Evolutionary conservation across 37 sponge, comb jelly and placozoan genomes (phyloP), one percentile per base, ranked within the genome.

Genomic region (Diacarnus erythraeanus): DNA sequence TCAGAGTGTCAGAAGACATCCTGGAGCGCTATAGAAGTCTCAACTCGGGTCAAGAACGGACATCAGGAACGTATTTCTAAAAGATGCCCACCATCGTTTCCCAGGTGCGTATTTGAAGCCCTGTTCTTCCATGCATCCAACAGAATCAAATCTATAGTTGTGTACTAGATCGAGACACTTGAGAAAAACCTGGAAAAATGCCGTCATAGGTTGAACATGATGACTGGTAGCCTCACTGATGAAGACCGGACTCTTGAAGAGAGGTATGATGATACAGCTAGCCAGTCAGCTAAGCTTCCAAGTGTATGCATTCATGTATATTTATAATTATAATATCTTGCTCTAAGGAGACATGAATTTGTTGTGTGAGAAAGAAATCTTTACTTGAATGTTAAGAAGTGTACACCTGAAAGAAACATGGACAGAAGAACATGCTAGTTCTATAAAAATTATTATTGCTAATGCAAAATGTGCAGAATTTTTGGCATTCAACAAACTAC

Each of bases 41-140:
- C 64, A 27, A 72, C 73, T 43, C 26, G 27, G 40, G 51, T 12
- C 51, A 42, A 44, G 42, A 51, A 21, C 38, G 33, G 37, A 37
- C 18, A 8, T 10, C 9, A 5, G 6, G 34, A 25, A 41, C 59
- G 26, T n/a, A n/a, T n/a, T 72, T 72, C 81, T 59, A 81, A 81
- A 81, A 59, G 34, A 72, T 81, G 73, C 81, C 72, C 81, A 81
- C 81, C 81, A 71, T 81, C 21, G 31, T 27, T 35, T 39, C 72
- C 26, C 59, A 72, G 81, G 81, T 60, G 60, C 29, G 66, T 18
- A 15, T 26, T 4, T 20, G 27, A 26, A 21, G 56, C 56, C 56
- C 56, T 54, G 56, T 20, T 54, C 17, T 20, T 17, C 56, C 10
- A 54, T 54, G 56, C 10, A 54, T 64, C 8, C 8, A 26, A 64